Base-by-base conservation (phyloP, 2,113 vertebrate genomes). In the Corvus cornix region DNA sequence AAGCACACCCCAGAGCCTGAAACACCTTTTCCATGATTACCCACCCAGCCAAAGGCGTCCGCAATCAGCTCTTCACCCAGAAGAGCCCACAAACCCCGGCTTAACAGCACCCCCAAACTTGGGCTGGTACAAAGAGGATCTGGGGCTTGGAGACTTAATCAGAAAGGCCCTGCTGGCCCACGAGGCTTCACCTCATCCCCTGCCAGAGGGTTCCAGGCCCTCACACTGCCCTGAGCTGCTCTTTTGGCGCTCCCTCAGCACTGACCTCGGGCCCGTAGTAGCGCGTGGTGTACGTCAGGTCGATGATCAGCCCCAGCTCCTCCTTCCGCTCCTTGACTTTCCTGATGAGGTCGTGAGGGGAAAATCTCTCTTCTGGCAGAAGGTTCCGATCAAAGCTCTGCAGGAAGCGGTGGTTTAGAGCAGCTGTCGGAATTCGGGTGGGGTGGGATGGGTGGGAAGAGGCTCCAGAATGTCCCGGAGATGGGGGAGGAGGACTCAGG, bases 291-390 rank as follows among this genome's bases (percentile, higher is more conserved):
- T 96, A 98, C 0, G 99, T 99, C 43, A 99, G 98, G 95, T 99
- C 99, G 6, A 99, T 98, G 84, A 99, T 98, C 86, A 99, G 69
- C 22, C 99, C 99, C 33, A 99, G 98, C 9, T 99, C 98, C 63
- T 99, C 98, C 11, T 98, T 93, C 37, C 98, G 97, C 48, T 97
- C 96, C 59, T 70, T 75, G 12, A 99, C 28, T 86, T 96, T 89
- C 62, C 96, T 97, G 39, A 99, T 39, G 44, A 99, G 98, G 66
- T 99, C 98, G 41, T 58, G 94, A 3, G 97, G 98, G 1, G 99
- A 98, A 55, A 99, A 99, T 1, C 90, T 96, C 26, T 99, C 97
- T 1, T 97, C 79, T 6, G 85, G 59, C 5, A 51, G 79, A 17
- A 99, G 98, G 5, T 89, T 94, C 2, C 16, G 70, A 33, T 92